phyloP scores from a whole-genome alignment of 1,140 invertebrate species.

The Schlechtendalia chinensis region DNA sequence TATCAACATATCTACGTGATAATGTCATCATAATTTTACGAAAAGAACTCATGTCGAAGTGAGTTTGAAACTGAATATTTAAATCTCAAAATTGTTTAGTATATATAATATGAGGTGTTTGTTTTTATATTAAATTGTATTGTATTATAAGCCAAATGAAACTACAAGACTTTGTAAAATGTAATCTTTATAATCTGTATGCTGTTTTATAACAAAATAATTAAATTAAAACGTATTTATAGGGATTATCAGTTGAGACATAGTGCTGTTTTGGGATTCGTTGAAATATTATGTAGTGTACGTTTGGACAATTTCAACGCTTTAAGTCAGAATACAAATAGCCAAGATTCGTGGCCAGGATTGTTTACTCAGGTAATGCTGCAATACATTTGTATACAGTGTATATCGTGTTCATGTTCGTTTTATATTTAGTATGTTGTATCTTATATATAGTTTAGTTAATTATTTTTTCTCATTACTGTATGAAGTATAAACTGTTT shows the following conservation, averaged over 20 bases:
- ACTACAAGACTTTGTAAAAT: too few species aligned
- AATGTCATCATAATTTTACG: slow-evolving; percentile 44
- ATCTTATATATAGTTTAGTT: too few species aligned
- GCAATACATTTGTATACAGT: neutral
- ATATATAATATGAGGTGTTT: too few species aligned
- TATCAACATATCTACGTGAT: slow-evolving; percentile 22
- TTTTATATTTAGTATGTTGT: too few species aligned
- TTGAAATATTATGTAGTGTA: slow-evolving; percentile 44
- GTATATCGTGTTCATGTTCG: too few species aligned
- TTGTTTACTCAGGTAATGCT: slow-evolving; percentile 30
- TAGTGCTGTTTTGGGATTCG: slow-evolving; percentile 25
- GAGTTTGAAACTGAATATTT: neutral
- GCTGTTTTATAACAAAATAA: neutral
- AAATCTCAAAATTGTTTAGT: neutral
- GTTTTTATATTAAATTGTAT: too few species aligned
- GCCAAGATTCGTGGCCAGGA: slow-evolving; percentile 39
- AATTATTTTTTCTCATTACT: too few species aligned
- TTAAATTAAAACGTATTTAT: neutral
- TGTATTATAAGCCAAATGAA: too few species aligned
- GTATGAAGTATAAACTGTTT: too few species aligned
- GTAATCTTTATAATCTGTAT: too few species aligned
- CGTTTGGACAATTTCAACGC: slow-evolving; percentile 3
- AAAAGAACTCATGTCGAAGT: slow-evolving; percentile 42
- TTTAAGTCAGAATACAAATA: slow-evolving; percentile 28
- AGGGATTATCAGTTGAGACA: slow-evolving; percentile 24